Evolutionary conservation across 2,113 vertebrate species (phyloP), one percentile per base, ranked within the genome.

Genomic region (Xiphias gladius): DNA sequence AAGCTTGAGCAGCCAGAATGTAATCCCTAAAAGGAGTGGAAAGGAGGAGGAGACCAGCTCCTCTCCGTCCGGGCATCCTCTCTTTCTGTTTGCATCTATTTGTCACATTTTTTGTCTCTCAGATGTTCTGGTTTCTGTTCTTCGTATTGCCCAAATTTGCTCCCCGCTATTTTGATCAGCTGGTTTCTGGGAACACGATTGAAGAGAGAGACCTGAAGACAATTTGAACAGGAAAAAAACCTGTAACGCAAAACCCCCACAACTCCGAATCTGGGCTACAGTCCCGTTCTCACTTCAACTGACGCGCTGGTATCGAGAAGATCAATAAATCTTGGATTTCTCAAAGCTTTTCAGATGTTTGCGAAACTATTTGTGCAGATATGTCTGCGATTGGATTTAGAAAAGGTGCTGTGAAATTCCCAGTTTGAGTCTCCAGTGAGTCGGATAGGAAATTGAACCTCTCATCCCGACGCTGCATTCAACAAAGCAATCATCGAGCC

Each of bases 11-110:
- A 69, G 70, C 61, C 78, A 22, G 70, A 61, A 76, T 52, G 41
- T 64, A 39, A 83, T 73, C 87, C 87, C 82, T 84, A 81, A 73
- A 91, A 89, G 85, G 89, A 89, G 80, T 71, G 87, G 87, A 89
- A 91, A 84, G 72, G 73, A 13, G 50, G 69, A 75, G 32, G 66
- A 61, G 61, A 66, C 22, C 39, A 16, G 30, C 54, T 72, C 48
- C 22, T 70, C 46, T 39, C 61, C 28, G 22, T 16, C 46, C 14
- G 50, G 52, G 46, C 52, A 11, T 24, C 52, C 52, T 55, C 54
- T 57, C 54, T 11, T 57, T 57, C 9, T 68, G 16, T 46, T 39
- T 54, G 8, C 6, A 63, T 68, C 32, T 17, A 5, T 86, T 63
- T 26, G 68, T 76, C 61, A 52, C 43, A 24, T 19, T 10, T 72